A percentile compares a stretch with the other conserved stretches of the same genome.
These are phyloP conservation scores for Casuarius casuarius DNA, from an alignment of 2,113 vertebrate species.

Conservation along the genomic window DNA sequence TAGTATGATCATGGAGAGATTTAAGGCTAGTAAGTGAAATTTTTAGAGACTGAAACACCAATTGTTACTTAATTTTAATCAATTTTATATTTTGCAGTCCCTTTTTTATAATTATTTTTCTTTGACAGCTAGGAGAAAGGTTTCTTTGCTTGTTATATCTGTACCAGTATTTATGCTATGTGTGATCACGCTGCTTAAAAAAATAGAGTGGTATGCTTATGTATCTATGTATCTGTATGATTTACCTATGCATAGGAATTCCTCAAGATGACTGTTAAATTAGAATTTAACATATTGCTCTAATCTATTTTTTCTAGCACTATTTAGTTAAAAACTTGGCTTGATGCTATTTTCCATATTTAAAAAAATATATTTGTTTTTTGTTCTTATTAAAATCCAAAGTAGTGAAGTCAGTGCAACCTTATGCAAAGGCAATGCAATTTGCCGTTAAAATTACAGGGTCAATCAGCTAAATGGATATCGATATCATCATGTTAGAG, in stretches of 20 bases:
- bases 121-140: not conserved
- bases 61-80: not conserved
- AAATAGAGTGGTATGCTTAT: not conserved
- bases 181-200: not conserved
- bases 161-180: not conserved
- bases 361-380: not conserved
- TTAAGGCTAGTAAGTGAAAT: not conserved
- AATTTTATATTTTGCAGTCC: not conserved
- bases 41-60: not conserved
- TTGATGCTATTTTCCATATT: not conserved
- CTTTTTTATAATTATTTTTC: not conserved
- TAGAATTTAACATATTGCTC: not conserved
- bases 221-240: not conserved
- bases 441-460: not conserved
- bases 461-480: conserved; percentile 21
- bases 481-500: not conserved
- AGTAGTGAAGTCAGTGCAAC: not conserved
- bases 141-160: not conserved
- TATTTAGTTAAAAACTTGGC: not conserved
- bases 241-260: not conserved
- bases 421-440: not conserved
- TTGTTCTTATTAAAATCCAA: not conserved
- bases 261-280: not conserved
- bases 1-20: fast-evolving
- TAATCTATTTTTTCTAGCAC: not conserved